Percentiles rank a stretch among this genome's conserved stretches.
Conservation (phyloP, 2,113 vertebrate genomes). For the Collichthys lucidus region DNA sequence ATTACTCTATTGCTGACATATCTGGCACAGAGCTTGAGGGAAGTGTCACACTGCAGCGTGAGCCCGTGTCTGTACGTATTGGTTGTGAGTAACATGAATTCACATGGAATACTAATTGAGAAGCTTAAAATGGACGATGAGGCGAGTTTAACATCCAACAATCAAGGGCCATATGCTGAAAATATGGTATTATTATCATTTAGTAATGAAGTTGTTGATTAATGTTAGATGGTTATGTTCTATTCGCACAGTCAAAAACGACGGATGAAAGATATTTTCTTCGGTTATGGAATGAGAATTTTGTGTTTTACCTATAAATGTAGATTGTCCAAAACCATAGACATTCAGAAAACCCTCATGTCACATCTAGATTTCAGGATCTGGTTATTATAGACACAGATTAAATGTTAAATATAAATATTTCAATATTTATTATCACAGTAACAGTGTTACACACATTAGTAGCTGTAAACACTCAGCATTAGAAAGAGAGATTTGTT, state of each 20-base stretch:
- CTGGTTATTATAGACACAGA: too few relatives aligned
- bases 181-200: neutral
- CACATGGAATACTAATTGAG: neutral
- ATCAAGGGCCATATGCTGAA: neutral
- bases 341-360: too few relatives aligned
- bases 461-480: too few relatives aligned
- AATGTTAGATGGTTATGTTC: neutral
- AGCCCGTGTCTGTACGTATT: neutral
- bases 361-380: too few relatives aligned
- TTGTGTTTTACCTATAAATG: neutral
- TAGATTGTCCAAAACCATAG: neutral
- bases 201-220: neutral
- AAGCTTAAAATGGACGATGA: neutral
- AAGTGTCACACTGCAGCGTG: conserved; percentile 37
- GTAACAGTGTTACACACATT: too few relatives aligned
- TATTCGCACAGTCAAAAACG: neutral
- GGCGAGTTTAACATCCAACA: neutral
- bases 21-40: conserved; percentile 59
- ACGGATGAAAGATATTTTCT: neutral
- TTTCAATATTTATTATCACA: too few relatives aligned
- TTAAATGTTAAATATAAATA: too few relatives aligned
- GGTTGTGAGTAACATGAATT: conserved; percentile 3
- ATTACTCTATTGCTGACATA: conserved; percentile 67
- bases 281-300: neutral
- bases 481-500: too few relatives aligned